A percentile compares a stretch with the other conserved stretches of the same genome.
phyloP scores from a whole-genome alignment of 2,888 invertebrate genomes.

The Drosophila eohydei region DNA sequence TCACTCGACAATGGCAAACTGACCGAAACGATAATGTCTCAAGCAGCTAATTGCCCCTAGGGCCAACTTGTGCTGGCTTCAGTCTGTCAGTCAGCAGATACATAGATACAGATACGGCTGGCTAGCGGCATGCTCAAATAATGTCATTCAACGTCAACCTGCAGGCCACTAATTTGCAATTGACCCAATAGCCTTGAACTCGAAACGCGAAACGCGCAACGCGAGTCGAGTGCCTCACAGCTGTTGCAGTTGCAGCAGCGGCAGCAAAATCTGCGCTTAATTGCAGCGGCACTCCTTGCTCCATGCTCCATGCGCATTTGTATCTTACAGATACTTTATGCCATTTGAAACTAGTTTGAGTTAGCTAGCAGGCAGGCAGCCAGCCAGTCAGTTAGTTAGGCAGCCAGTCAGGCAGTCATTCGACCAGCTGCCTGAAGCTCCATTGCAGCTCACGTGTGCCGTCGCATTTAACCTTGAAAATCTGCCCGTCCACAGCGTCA shows the following conservation, averaged over 20 bases:
- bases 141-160: constrained; percentile 79
- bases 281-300: constrained; percentile 72
- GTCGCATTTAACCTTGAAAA: constrained; percentile 80
- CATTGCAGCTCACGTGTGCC: constrained; percentile 70
- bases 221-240: constrained; percentile 44
- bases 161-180: constrained; percentile 76
- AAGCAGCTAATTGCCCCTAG: constrained; percentile 63
- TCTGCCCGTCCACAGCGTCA: constrained; percentile 63
- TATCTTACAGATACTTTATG: constrained; percentile 76
- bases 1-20: constrained; percentile 38
- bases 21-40: constrained; percentile 58
- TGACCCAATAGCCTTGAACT: constrained; percentile 82
- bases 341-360: constrained; percentile 79
- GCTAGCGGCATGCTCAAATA: constrained; percentile 48
- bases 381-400: constrained; percentile 13
- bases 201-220: constrained; percentile 47
- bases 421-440: constrained; percentile 63
- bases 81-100: constrained; percentile 1
- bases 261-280: constrained; percentile 63
- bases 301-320: constrained; percentile 38
- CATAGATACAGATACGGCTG: constrained; percentile 10
- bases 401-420: constrained; percentile 23
- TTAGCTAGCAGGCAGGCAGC: constrained; percentile 25
- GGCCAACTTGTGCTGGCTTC: constrained; percentile 12
- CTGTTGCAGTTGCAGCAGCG: constrained; percentile 44